Evolutionary conservation across 2,113 vertebrate genomes (phyloP).

Genomic region (Nothoprocta pentlandii): DNA sequence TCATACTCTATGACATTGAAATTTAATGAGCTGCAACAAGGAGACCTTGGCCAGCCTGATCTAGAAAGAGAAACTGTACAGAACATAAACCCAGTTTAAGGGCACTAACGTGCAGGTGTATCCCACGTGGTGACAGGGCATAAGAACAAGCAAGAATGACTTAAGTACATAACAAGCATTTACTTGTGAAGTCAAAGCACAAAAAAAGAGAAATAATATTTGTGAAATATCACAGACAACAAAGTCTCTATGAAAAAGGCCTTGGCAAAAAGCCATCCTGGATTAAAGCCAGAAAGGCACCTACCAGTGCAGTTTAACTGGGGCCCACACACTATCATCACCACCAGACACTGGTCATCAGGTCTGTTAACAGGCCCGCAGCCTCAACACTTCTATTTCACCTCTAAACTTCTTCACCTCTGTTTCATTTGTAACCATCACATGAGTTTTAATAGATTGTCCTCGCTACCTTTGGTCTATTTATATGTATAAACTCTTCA

Average conservation of each 20-base stretch:
- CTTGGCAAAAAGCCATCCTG: background rate
- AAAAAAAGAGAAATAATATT: background rate
- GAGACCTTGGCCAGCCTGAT: background rate
- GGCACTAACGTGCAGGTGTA: rapidly evolving
- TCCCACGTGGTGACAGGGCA: background rate
- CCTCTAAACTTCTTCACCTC: background rate
- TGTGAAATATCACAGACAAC: background rate
- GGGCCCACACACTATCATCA: background rate
- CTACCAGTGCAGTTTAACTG: background rate
- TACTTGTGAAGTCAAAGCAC: background rate
- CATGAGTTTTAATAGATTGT: rapidly evolving
- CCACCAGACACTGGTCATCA: background rate
- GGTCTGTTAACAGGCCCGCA: background rate
- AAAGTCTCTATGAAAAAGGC: background rate
- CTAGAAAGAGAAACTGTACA: background rate
- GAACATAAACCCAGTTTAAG: background rate
- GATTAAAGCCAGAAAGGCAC: background rate
- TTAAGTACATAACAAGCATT: background rate
- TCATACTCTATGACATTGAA: conserved; percentile 9
- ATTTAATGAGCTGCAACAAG: conserved; percentile 7
- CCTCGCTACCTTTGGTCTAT: rapidly evolving
- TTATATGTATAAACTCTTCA: background rate
- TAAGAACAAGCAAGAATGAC: background rate
- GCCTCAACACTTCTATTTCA: background rate
- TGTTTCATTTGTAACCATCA: background rate